Conservation (phyloP, 2,888 invertebrate species). For the Pristionchus japonicus region DNA sequence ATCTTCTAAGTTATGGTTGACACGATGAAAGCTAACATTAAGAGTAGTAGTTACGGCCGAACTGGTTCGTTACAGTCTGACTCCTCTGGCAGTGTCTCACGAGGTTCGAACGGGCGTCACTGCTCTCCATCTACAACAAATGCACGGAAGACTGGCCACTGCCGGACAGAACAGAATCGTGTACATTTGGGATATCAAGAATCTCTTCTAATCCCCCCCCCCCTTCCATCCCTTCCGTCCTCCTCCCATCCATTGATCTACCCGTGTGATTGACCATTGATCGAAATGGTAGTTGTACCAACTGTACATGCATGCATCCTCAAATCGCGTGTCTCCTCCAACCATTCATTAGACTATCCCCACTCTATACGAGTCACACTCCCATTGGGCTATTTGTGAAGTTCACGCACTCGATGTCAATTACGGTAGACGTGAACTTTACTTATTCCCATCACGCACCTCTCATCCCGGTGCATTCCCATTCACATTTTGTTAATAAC, state of each 20-base stretch:
- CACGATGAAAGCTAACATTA: too few species aligned
- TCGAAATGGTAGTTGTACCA: background rate
- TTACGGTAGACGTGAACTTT: slow-evolving; percentile 17
- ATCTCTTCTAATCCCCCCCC: slow-evolving; percentile 52
- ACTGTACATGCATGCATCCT: slow-evolving; percentile 35
- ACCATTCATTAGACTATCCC: slow-evolving; percentile 27
- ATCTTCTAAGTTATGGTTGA: background rate
- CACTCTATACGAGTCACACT: slow-evolving; percentile 18
- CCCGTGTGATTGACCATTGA: slow-evolving; percentile 4
- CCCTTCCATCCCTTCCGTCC: too few species aligned
- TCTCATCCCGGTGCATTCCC: slow-evolving; percentile 3
- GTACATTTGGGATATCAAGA: slow-evolving; percentile 79
- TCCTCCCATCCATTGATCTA: background rate
- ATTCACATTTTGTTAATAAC: slow-evolving; percentile 13
- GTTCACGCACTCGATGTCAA: background rate
- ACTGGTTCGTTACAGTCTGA: slow-evolving; percentile 82
- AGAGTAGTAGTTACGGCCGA: background rate
- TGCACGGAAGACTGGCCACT: slow-evolving; percentile 88
- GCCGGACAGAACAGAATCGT: slow-evolving; percentile 95
- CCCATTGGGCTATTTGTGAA: slow-evolving; percentile 35
- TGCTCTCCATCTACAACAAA: slow-evolving; percentile 88
- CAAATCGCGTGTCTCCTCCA: slow-evolving; percentile 18
- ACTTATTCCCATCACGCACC: background rate
- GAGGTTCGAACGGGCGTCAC: slow-evolving; percentile 93
- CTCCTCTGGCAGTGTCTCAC: slow-evolving; percentile 93